phyloP scores from a whole-genome alignment of 2,113 vertebrate genomes.

The Genyomyrus donnyi region DNA sequence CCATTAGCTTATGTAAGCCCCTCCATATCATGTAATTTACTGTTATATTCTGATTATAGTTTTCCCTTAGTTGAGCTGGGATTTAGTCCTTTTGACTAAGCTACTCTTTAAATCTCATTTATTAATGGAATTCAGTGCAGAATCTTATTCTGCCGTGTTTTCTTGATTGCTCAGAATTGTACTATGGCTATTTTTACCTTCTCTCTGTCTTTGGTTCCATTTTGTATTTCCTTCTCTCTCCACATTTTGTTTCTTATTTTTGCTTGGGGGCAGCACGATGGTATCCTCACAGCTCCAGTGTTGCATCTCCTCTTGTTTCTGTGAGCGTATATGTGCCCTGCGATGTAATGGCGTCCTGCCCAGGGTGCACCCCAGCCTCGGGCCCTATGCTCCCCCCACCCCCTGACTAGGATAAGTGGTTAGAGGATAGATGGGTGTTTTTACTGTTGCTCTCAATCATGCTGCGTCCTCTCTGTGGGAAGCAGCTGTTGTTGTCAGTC shows the following conservation, averaged over 20 bases:
- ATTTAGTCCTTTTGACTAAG: neutral
- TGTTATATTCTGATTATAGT: neutral
- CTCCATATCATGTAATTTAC: neutral
- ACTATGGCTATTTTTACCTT: neutral
- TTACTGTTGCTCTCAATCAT: neutral
- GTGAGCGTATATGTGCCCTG: neutral
- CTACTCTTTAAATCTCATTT: neutral
- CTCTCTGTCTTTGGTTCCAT: neutral
- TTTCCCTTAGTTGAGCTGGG: neutral
- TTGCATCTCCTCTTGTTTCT: neutral
- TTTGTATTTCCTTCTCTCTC: neutral
- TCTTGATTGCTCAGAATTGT: neutral
- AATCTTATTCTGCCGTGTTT: neutral
- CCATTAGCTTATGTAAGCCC: neutral
- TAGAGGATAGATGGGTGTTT: neutral
- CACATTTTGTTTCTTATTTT: neutral
- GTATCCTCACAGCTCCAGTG: neutral
- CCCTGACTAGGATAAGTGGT: neutral
- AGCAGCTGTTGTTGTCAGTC: neutral
- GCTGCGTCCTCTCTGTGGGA: neutral
- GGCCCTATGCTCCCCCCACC: no score
- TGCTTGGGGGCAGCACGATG: neutral
- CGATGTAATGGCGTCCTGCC: neutral
- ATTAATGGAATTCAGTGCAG: neutral
- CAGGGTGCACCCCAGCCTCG: neutral